A percentile compares a stretch with the other conserved stretches of the same genome.
These are phyloP conservation scores for Andrena marginata DNA, from an alignment of 2,888 invertebrate genomes.

Conservation along the genomic window DNA sequence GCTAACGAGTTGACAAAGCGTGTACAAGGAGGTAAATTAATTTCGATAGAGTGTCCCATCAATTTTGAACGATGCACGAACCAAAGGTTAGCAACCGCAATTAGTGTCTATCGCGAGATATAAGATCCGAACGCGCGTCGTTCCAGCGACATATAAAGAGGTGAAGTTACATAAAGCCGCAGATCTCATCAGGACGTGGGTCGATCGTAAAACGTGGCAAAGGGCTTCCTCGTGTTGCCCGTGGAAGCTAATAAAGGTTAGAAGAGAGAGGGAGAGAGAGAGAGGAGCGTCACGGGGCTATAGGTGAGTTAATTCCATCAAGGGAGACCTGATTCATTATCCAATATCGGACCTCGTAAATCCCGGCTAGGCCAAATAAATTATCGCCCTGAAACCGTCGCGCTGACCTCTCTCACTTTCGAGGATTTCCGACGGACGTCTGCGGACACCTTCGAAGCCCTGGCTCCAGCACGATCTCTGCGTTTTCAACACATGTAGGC, in stretches of 20 bases:
- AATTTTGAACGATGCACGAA: neutral
- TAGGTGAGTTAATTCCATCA: slow-evolving; percentile 83
- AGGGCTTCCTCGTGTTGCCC: slow-evolving; percentile 56
- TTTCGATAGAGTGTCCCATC: neutral
- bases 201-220: slow-evolving; percentile 70
- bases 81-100: slow-evolving; percentile 6
- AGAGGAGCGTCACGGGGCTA: slow-evolving; percentile 56
- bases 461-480: neutral
- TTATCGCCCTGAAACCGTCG: slow-evolving; percentile 74
- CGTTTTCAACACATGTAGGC: neutral
- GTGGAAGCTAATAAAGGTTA: slow-evolving; percentile 61
- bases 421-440: slow-evolving; percentile 48
- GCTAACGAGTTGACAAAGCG: too few species aligned
- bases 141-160: slow-evolving; percentile 50
- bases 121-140: slow-evolving; percentile 10
- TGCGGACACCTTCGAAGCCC: slow-evolving; percentile 28
- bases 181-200: slow-evolving; percentile 70
- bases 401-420: slow-evolving; percentile 63
- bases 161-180: slow-evolving; percentile 56
- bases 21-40: neutral
- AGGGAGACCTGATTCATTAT: slow-evolving; percentile 84
- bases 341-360: slow-evolving; percentile 84
- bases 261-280: slow-evolving; percentile 46
- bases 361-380: slow-evolving; percentile 81
- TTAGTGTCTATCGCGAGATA: slow-evolving; percentile 36